Percentiles rank a stretch among this genome's conserved stretches.
Conservation (phyloP, 2,888 invertebrate genomes). For the Carterocephalus palaemon region DNA sequence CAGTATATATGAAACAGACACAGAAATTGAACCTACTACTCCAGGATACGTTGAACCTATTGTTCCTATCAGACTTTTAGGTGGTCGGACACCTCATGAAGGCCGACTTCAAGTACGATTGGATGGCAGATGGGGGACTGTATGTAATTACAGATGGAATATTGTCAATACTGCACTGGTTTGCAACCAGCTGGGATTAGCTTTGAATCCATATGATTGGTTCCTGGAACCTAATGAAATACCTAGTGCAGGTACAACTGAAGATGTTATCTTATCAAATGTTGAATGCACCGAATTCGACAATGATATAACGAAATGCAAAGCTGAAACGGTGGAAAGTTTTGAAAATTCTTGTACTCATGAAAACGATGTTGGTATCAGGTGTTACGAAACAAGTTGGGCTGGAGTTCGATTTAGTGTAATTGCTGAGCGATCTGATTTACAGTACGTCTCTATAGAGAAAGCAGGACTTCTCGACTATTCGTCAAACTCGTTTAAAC, state of each 20-base stretch:
- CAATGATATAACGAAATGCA: constrained; percentile 92
- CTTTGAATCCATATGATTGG: constrained; percentile 96
- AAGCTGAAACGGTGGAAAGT: constrained; percentile 85
- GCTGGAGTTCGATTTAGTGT: constrained; percentile 95
- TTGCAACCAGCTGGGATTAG: constrained; percentile 96
- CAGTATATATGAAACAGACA: constrained; percentile 80
- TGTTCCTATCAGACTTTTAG: constrained; percentile 87
- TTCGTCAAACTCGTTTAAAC: constrained; percentile 90
- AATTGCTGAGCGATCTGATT: constrained; percentile 89
- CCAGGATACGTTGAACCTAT: constrained; percentile 80
- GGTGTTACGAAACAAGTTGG: constrained; percentile 95
- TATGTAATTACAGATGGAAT: constrained; percentile 98
- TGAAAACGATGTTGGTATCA: constrained; percentile 91
- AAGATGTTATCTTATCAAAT: constrained; percentile 89
- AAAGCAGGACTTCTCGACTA: constrained; percentile 96
- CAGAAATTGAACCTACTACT: constrained; percentile 80
- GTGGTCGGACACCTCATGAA: constrained; percentile 88
- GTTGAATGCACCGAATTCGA: constrained; percentile 95
- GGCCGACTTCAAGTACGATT: constrained; percentile 92
- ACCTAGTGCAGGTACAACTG: constrained; percentile 86
- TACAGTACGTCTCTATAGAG: constrained; percentile 93
- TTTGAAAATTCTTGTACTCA: constrained; percentile 94
- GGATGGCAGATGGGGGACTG: constrained; percentile 96
- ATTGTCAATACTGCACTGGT: constrained; percentile 93
- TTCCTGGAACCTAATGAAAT: constrained; percentile 89